Conservation (phyloP, 2,888 invertebrate species). For the Aphelenchoides bicaudatus region DNA sequence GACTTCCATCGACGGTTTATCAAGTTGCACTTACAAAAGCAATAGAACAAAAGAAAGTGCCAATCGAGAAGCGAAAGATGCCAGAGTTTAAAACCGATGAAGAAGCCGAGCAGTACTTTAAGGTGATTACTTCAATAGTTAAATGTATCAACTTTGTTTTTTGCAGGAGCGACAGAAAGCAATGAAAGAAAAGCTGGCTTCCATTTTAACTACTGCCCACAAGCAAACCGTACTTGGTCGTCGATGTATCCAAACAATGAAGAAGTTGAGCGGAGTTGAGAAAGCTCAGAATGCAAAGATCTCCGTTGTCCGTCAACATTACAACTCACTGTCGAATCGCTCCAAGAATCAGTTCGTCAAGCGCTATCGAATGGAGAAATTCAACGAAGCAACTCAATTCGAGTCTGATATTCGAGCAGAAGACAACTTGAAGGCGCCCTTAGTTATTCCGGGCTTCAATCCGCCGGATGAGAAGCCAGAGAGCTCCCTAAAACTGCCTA, state of each 20-base stretch:
- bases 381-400: constrained; percentile 8
- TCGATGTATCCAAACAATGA: constrained; percentile 13
- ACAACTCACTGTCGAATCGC: constrained; percentile 9
- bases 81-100: constrained; percentile 7
- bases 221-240: neutral
- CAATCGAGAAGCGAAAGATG: constrained; percentile 5
- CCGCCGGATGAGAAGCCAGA: constrained; percentile 11
- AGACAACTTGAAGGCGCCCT: constrained; percentile 6
- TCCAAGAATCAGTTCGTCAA: neutral
- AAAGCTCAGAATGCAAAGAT: neutral
- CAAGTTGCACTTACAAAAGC: neutral
- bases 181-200: constrained; percentile 9
- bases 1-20: constrained; percentile 1
- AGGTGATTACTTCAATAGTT: constrained; percentile 1
- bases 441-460: constrained; percentile 14
- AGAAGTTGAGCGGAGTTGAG: constrained; percentile 4
- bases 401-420: constrained; percentile 1
- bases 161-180: constrained; percentile 5
- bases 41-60: neutral
- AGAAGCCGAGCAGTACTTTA: constrained; percentile 10
- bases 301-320: neutral
- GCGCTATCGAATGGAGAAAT: constrained; percentile 6
- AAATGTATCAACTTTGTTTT: neutral
- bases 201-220: constrained; percentile 10
- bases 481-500: neutral